phyloP scores from a whole-genome alignment of 2,888 invertebrate species.

The Pemphredon lugubris region DNA sequence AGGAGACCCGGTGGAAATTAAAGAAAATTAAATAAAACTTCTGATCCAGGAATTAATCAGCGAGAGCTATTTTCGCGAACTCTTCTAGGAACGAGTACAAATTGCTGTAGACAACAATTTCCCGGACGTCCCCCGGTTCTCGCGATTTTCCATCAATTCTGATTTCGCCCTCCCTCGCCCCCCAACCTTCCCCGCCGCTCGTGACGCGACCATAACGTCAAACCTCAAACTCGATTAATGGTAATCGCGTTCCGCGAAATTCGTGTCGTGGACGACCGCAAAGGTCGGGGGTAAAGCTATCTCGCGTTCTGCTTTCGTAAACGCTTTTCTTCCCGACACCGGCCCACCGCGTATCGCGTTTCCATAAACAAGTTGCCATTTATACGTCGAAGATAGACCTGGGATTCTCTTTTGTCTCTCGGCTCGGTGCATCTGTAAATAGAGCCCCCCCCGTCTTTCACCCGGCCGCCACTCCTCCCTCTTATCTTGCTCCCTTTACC shows the following conservation, averaged over 20 bases:
- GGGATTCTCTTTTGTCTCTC: conserved; percentile 52
- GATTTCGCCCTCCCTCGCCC: conserved; percentile 12
- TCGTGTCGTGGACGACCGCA: neutral
- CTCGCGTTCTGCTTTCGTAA: conserved; percentile 34
- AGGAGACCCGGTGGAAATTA: no score
- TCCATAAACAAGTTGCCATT: conserved; percentile 45
- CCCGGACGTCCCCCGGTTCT: no score
- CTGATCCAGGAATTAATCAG: no score
- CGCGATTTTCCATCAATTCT: neutral
- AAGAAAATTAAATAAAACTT: no score
- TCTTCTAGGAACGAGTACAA: no score
- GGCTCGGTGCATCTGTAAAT: conserved; percentile 40
- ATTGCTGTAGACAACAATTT: no score
- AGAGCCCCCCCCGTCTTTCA: conserved; percentile 35
- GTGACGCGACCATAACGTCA: conserved; percentile 20
- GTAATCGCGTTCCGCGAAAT: conserved; percentile 10
- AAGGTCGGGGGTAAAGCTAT: conserved; percentile 38
- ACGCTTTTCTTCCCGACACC: conserved; percentile 16
- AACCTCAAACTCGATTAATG: neutral
- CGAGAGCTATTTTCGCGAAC: no score
- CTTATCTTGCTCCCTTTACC: conserved; percentile 38
- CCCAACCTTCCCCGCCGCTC: no score
- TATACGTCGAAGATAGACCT: conserved; percentile 36
- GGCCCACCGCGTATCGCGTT: conserved; percentile 38
- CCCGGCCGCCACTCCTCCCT: conserved; percentile 22